phyloP scores from a whole-genome alignment of 2,113 vertebrate genomes.

The Trematomus loennbergii region DNA sequence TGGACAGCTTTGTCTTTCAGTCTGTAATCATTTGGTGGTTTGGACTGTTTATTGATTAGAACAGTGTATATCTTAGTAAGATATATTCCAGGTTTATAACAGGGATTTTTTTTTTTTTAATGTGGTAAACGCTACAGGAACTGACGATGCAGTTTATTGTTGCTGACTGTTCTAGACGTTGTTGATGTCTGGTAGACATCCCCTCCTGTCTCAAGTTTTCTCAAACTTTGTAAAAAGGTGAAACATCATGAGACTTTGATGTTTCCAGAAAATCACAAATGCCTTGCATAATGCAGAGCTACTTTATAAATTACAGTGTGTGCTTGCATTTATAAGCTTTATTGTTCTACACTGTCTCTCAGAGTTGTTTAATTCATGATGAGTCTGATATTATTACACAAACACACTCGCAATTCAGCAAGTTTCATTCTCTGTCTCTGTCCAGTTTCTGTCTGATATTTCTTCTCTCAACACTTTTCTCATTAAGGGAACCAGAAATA shows the following conservation, averaged over 20 bases:
- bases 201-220: background rate
- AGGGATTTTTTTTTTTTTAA: background rate
- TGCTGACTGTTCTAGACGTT: background rate
- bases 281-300: background rate
- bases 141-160: background rate
- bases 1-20: background rate
- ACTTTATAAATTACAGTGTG: background rate
- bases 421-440: slow-evolving; percentile 16
- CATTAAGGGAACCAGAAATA: background rate
- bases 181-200: background rate
- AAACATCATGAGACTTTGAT: background rate
- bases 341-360: background rate
- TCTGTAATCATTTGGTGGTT: background rate
- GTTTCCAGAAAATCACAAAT: background rate
- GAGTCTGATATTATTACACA: background rate
- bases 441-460: slow-evolving; percentile 14
- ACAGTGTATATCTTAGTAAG: background rate
- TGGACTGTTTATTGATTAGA: background rate
- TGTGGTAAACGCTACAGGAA: slow-evolving; percentile 4
- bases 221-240: background rate
- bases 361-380: background rate
- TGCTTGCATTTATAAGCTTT: background rate
- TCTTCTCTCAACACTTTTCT: slow-evolving; percentile 12
- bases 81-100: background rate
- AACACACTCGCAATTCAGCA: background rate